phyloP scores from a whole-genome alignment of 2,888 invertebrate genomes.

The Pterobdella sp. region DNA sequence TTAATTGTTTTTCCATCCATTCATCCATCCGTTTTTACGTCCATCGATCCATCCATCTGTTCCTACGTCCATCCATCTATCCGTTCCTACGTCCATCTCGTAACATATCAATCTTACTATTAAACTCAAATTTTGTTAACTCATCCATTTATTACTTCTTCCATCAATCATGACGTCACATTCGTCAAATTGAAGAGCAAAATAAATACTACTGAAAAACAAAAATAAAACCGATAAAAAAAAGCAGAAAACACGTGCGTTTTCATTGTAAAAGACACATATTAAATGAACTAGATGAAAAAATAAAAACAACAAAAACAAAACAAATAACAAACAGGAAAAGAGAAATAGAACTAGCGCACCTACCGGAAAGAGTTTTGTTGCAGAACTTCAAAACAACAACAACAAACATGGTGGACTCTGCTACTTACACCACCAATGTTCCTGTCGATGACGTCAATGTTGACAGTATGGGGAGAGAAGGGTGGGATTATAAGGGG shows the following conservation, averaged over 20 bases:
- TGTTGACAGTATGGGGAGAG: neutral
- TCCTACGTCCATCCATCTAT: neutral
- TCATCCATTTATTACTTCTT: no score
- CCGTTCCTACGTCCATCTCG: neutral
- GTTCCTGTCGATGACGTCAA: neutral
- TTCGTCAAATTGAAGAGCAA: no score
- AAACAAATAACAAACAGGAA: no score
- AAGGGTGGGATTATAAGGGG: neutral
- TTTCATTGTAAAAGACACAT: neutral
- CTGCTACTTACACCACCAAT: neutral
- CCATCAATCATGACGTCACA: no score
- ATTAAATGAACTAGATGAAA: no score
- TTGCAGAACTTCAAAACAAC: conserved; percentile 8
- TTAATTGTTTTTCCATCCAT: neutral
- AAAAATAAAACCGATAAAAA: neutral
- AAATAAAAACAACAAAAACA: no score
- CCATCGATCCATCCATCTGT: neutral
- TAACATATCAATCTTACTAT: no score
- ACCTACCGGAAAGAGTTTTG: conserved; percentile 21
- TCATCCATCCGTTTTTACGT: neutral
- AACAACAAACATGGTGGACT: neutral
- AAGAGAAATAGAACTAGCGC: conserved; percentile 13
- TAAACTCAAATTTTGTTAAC: no score
- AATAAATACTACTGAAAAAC: no score
- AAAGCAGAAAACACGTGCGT: neutral